Base-by-base conservation (phyloP, 1,140 invertebrate genomes). In the Zophobas morio region DNA sequence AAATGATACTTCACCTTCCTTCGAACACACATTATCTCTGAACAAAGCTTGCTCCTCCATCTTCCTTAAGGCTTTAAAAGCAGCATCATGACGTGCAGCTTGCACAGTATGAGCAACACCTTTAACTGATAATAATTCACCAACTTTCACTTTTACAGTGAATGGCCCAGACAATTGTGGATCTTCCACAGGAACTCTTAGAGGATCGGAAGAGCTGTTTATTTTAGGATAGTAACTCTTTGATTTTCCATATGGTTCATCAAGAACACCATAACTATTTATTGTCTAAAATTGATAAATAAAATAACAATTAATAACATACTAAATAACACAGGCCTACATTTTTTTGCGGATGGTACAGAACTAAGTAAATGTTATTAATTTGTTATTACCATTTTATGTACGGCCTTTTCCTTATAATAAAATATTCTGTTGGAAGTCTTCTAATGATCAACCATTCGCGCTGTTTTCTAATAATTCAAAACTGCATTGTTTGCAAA, bases 71-170 rank as follows among this genome's bases (percentile, higher is more conserved):
- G 82, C 84, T 49, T 84, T 81, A 20, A 36, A 32, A 8, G 84
- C 84, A 6, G 82, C 84, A 70, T 84, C 78, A 77, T 84, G 82
- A 63, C 78, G 82, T 6, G 82, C 82, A 20, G 76, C 70, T 75
- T 84, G 79, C 4, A 83, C 76, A 8, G 82, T 81, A 72, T 80
- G 79, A 33, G 79, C 82, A 66, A 77, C 53, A 5, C 81, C 82
- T 78, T 73, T 73, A 79, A 83, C 20, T 20, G 20, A 84, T 37
- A 72, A 70, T 5, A 70, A 39, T 1, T 81, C 80, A 47, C 77
- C 80, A 39, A 84, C 80, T 49, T 80, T 37, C 5, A 83, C 80
- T 20, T 66, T 74, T 4, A 84, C 76, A 32, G 42, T 79, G 77
- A 84, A 84, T 8, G 83, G 83, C 33, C 81, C 81, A 34, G 40